Base-by-base conservation (phyloP, 1,140 invertebrate species). In the Lordiphosa clarofinis region DNA sequence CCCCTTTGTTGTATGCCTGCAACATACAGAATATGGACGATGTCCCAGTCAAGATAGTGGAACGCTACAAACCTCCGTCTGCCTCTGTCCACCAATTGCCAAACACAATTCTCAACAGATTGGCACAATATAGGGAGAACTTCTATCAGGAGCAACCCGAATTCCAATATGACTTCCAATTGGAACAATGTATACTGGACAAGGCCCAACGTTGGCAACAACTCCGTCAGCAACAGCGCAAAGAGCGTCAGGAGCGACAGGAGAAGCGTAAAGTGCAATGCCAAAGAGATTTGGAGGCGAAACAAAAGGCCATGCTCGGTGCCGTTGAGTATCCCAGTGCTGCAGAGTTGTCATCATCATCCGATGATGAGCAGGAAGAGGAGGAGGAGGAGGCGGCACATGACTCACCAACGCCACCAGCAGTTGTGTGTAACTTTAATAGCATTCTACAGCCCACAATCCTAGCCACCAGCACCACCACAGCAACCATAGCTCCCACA, bases 31-130 rank as follows among this genome's bases (percentile, higher is more conserved):
- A 81, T 56, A 94, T 95, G 92, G 95, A 96, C 89, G 94, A 93
- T 64, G 92, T 96, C 61, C 93, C 94, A 56, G 95, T 97, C 39
- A 96, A 96, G 91, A 96, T 97, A 87, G 93, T 94, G 42, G 94
- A 96, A 89, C 94, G 93, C 61, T 96, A 95, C 73, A 94, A 95
- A 89, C 93, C 94, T 55, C 95, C 95, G 11, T 92, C 92, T 54
- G 39, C 53, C 8, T 36, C 47, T 47, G 54, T 84, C 7, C 84
- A 76, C 46, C 76, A 81, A 46, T 59, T 81, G 46, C 73, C 76
- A 9, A 78, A 57, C 24, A 60, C 78, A 12, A 91, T 92, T 89
- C 92, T 95, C 44, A 86, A 79, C 36, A 91, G 92, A 61, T 87
- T 95, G 65, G 93, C 94, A 39, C 92, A 93, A 58, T 92, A 91